These are phyloP conservation scores for Morelia viridis DNA, from an alignment of 2,797 vertebrate genomes.

Conservation along the genomic window DNA sequence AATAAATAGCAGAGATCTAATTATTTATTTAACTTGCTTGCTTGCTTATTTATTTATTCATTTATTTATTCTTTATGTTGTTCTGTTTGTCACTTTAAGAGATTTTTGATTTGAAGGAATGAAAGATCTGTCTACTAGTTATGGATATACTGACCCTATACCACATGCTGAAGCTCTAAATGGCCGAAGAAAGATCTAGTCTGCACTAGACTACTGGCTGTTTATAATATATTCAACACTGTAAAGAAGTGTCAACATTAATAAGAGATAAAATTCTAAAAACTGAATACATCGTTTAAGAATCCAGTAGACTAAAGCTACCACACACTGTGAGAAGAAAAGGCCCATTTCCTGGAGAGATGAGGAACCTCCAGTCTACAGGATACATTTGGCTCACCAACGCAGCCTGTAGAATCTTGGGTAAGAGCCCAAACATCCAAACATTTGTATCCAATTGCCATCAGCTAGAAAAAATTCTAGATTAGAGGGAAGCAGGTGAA, in stretches of 20 bases:
- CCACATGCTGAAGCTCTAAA: neutral
- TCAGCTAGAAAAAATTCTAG: neutral
- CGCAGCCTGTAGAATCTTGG: neutral
- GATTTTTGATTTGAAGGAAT: neutral
- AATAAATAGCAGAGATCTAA: slow-evolving; percentile 8
- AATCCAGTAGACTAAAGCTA: neutral
- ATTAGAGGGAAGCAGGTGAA: neutral
- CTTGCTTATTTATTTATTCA: neutral
- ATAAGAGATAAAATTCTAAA: neutral
- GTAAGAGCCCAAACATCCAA: neutral
- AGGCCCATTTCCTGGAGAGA: neutral
- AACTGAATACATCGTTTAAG: neutral
- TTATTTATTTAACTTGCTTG: neutral
- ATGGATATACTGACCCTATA: neutral
- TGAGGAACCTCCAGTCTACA: neutral
- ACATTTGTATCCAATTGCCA: neutral
- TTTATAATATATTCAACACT: neutral
- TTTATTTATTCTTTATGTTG: neutral
- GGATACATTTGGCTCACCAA: neutral
- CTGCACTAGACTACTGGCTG: neutral
- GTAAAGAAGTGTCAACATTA: neutral
- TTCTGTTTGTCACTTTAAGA: neutral
- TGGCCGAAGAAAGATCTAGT: neutral
- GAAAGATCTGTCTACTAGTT: neutral
- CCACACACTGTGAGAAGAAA: neutral